Base-by-base conservation (phyloP, 1,140 invertebrate genomes). In the Pseudomyrmex pallidus region DNA sequence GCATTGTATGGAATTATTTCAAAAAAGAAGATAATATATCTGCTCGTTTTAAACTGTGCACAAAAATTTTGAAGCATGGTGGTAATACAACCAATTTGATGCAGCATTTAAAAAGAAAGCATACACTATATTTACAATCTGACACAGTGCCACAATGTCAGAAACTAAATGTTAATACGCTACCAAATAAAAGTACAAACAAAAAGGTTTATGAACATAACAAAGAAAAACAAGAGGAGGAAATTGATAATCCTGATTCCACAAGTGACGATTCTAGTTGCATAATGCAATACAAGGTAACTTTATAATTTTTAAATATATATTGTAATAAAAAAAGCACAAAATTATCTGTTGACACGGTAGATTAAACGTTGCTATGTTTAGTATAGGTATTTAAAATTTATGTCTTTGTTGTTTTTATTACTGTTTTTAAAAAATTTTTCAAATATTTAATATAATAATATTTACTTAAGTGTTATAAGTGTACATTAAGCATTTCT, bases 11-110 rank as follows among this genome's bases (percentile, higher is more conserved):
- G 56, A 5, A 57, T 17, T 57, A 57, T 9, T 57, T 57, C 20
- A 20, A n/a, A n/a, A 57, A 57, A n/a, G n/a, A 20, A 9, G n/a
- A 57, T 20, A 20, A 20, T 20, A n/a, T 9, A 57, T 57, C 4
- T 57, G 56, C 56, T 8, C 15, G 17, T n/a, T 57, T 17, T n/a
- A 20, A 5, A 17, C 22, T 57, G 2, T 57, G 56, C 9, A 57
- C 56, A 17, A 64, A 64, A 64, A 17, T 46, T 5, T 46, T 64
- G 3, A 64, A 64, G 7, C 62, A 64, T 46, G 35, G 62, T 46
- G 62, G 62, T 17, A 64, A 64, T 46, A 64, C 35, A 1, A 64
- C 62, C 1, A 64, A 64, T 64, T 64, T 64, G 46, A 64, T 64
- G n/a, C 62, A 64, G n/a, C 62, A 64, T 44, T 64, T 64, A 3